These are phyloP conservation scores for Climacteris rufus DNA, from an alignment of 2,113 vertebrate genomes.

Conservation along the genomic window DNA sequence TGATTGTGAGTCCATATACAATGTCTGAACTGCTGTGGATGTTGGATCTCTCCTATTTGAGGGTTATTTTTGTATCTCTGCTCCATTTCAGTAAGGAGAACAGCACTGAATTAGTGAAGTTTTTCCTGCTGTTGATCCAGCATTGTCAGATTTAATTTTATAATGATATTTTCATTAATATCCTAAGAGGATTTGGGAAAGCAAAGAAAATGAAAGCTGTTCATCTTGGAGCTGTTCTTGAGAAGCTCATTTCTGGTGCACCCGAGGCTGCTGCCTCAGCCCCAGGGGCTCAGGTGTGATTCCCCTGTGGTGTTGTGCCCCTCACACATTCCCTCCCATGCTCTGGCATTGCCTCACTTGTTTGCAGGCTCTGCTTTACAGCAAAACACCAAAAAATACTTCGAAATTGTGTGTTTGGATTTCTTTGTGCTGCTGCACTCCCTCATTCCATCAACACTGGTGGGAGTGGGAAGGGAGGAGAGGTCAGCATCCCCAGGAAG, in stretches of 20 bases:
- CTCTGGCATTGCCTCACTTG: neutral
- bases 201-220: conserved; percentile 50
- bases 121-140: neutral
- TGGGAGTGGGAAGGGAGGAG: neutral
- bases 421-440: neutral
- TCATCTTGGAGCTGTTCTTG: neutral
- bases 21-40: neutral
- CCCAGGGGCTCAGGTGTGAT: neutral
- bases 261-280: neutral
- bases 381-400: neutral
- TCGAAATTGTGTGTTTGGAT: neutral
- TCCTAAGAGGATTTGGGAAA: conserved; percentile 37
- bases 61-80: neutral
- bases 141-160: conserved; percentile 19
- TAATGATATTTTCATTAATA: conserved; percentile 44
- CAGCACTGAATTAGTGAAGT: neutral
- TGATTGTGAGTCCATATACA: neutral
- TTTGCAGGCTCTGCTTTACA: neutral
- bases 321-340: neutral
- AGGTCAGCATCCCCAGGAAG: neutral
- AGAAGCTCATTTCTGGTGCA: neutral
- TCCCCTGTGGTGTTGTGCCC: rapidly evolving
- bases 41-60: neutral
- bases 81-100: neutral
- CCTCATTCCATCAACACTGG: rapidly evolving